Evolutionary conservation across 2,797 vertebrate genomes (phyloP), one percentile per base, ranked within the genome.

Genomic region (Hydrocynus forskahlii): DNA sequence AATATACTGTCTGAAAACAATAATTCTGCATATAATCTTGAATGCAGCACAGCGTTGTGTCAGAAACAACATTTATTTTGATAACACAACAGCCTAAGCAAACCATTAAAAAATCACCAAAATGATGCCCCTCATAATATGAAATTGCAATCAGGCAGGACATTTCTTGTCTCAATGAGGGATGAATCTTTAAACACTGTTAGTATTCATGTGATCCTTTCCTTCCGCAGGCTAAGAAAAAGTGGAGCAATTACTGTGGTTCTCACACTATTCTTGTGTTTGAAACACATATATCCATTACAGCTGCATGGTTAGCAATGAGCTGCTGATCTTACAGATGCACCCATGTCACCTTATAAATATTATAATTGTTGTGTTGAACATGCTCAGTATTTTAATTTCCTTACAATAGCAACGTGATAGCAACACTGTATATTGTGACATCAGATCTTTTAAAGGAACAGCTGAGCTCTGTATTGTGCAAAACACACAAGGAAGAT

Each of bases 171-270:
- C 59, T 40, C 70, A 35, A 72, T 17, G 57, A 55, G 25, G 43
- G 48, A 67, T 84, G 57, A 70, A 84, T 81, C 66, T 81, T 50
- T 73, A 73, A 80, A 76, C 52, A 66, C 5, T 76, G 76, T 67
- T 67, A 52, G 40, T 48, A 74, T 78, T 17, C 23, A 54, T 67
- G 66, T 29, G 21, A 66, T 72, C 57, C 50, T 35, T 72, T 12
- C 14, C 7, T 16, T 72, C 68, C 68, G 21, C 50, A 29, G 35
- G 75, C n/a, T 43, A 64, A 71, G 59, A 67, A 63, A 21, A 64
- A 70, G 75, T 48, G 78, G 69, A 80, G 69, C 75, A 80, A 83
- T 82, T 78, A 73, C 45, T 57, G 57, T 17, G 29, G 35, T 66
- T 71, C 60, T 35, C 54, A 45, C 45, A 62, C 38, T 66, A 67